Evolutionary conservation across 2,113 vertebrate species (phyloP), one percentile per base, ranked within the genome.

Genomic region (Bucco capensis): DNA sequence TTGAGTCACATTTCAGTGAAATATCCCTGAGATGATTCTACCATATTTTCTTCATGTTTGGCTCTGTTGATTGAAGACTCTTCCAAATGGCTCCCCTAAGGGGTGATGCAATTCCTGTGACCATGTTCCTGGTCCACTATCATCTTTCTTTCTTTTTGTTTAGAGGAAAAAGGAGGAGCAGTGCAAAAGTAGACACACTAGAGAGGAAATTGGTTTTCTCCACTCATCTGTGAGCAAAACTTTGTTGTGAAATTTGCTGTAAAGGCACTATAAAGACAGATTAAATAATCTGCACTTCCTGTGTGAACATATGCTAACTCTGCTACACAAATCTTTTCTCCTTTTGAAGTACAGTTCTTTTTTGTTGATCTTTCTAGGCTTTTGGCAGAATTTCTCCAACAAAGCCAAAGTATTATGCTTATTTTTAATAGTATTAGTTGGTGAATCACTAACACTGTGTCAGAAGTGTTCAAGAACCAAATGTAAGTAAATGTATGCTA

Each of bases 51-150:
- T 82, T 95, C 73, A 27, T 35, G 44, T 85, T 94, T 95, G 92
- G 82, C 83, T 91, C 38, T 71, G 44, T 21, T 78, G 81, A 84
- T 28, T 89, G 73, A 91, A 94, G 89, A 86, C 44, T 78, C 77
- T 80, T 94, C 90, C 95, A 95, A 92, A 89, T 7, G 58, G 61
- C 49, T 91, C 92, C 84, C 84, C 62, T 35, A 86, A 87, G 92
- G 66, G 82, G 91, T 94, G 92, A 94, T 57, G 82, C 78, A 92
- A 91, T 82, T 89, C 66, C 91, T 92, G 79, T 71, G 35, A 85
- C 83, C 62, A 17, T 7, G 30, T 64, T 82, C 60, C 65, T 77
- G 27, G 18, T 83, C 86, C 79, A 75, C 49, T 72, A 37, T 42
- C 88, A 67, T 67, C 71, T 61, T 42, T 19, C 47, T 40, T 79